Base-by-base conservation (phyloP, 2,888 invertebrate genomes). In the Coenonympha arcania region DNA sequence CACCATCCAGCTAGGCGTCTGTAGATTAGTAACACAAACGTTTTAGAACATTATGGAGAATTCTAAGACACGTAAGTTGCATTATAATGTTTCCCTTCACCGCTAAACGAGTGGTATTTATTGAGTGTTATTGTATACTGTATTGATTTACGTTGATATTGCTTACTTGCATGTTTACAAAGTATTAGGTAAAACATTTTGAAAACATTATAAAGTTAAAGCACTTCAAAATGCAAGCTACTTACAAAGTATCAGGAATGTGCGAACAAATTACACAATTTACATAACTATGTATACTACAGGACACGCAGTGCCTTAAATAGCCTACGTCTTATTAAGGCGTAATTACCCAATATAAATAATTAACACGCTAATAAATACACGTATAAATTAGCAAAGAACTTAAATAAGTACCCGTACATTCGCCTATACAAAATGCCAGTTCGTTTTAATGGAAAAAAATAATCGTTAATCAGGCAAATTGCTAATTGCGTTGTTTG, bases 401-500 rank as follows among this genome's bases (percentile, higher is more conserved):
- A 33, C 44, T 13, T 26, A 16, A 34, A 44, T 20, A 26, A 15
- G 30, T 3, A 22, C 9, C 9, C 11, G 11, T 8, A 9, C 16
- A 33, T 34, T 8, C 34, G 24, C 11, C 22, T 22, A 6, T 8
- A n/a, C n/a, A n/a, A 22, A 24, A 34, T 18, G 22, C 33, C 24
- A 44, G 43, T 28, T 6, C 9, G 42, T 22, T 30, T 22, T 18
- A 30, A 4, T n/a, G 4, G 18, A 41, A 54, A 11, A 54, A 64
- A 68, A 63, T 61, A 57, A 56, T 24, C 26, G 36, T 59, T 65
- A 68, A 68, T 69, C 63, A 65, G 60, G 57, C 59, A 56, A 55
- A 58, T 63, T 62, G 65, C 59, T 71, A 69, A 69, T 67, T 65
- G 65, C 60, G 61, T 65, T 66, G 64, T 70, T 72, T 66, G 66